A percentile compares a stretch with the other conserved stretches of the same genome.
Conservation (phyloP, 2,888 invertebrate species). For the Lagria hirta region DNA sequence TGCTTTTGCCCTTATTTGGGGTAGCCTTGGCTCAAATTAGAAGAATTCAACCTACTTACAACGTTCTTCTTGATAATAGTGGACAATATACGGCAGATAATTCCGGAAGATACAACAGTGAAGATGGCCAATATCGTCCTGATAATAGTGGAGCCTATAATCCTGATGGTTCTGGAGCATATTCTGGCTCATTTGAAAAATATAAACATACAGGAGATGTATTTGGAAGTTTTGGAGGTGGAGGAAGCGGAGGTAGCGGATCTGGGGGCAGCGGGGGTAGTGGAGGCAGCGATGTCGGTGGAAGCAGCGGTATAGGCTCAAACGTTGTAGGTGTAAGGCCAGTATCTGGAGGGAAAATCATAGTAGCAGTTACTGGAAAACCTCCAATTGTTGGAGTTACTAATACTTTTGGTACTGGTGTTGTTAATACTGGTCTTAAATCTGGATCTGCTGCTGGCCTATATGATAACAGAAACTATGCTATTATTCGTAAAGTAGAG, state of each 20-base stretch:
- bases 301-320: conserved; percentile 1
- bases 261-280: conserved; percentile 25
- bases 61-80: conserved; percentile 33
- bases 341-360: too few relatives aligned
- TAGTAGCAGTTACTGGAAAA: conserved; percentile 1
- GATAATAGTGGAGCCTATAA: conserved; percentile 23
- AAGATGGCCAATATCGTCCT: conserved; percentile 17
- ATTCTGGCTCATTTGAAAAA: too few relatives aligned
- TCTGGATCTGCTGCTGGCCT: conserved; percentile 37
- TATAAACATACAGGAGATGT: conserved; percentile 35
- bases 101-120: conserved; percentile 39
- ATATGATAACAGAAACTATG: conserved; percentile 54
- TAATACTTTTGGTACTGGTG: conserved; percentile 9
- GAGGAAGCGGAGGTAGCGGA: conserved; percentile 51
- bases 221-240: conserved; percentile 57
- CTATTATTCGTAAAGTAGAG: conserved; percentile 59
- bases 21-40: too few relatives aligned
- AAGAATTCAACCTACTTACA: too few relatives aligned
- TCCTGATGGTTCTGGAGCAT: conserved; percentile 7
- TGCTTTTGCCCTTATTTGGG: too few relatives aligned
- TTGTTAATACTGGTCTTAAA: conserved; percentile 8
- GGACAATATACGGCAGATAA: conserved; percentile 53
- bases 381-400: conserved; percentile 7
- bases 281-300: conserved; percentile 42
- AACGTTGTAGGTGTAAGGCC: background rate